phyloP scores from a whole-genome alignment of 1,140 invertebrate species.

The Penaeus vannamei region DNA sequence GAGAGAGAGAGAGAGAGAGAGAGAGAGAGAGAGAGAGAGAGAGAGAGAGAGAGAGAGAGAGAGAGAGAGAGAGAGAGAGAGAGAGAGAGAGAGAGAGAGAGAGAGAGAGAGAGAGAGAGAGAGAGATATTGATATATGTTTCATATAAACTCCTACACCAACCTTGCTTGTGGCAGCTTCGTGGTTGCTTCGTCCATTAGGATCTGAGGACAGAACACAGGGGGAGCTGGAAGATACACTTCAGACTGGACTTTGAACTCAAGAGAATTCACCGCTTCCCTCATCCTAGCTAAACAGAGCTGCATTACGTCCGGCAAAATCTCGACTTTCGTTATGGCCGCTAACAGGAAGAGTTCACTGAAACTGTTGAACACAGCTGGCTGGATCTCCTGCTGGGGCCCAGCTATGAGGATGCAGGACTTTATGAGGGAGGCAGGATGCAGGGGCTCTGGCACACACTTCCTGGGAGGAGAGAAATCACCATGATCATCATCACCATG shows the following conservation, averaged over 20 bases:
- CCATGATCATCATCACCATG: no score
- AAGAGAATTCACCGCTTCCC: conserved; percentile 14
- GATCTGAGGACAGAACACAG: conserved; percentile 44
- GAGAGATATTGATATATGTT: no score
- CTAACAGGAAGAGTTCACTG: conserved; percentile 39
- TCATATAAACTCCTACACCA: not conserved
- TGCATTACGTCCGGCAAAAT: conserved; percentile 34
- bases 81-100: no score
- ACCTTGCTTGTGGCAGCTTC: not conserved
- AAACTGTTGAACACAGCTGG: conserved; percentile 37
- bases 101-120: no score
- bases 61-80: no score
- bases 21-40: no score
- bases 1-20: no score
- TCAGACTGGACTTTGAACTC: conserved; percentile 20
- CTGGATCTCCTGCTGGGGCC: not conserved
- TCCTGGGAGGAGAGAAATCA: not conserved
- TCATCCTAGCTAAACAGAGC: conserved; percentile 22
- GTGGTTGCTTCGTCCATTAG: not conserved
- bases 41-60: no score
- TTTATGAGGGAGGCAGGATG: conserved; percentile 22
- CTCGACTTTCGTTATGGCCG: conserved; percentile 27
- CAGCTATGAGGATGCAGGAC: not conserved
- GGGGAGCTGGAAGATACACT: conserved; percentile 46
- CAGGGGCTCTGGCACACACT: not conserved